Evolutionary conservation across 2,797 vertebrate genomes (phyloP), one percentile per base, ranked within the genome.

Genomic region (Graptemys geographica): DNA sequence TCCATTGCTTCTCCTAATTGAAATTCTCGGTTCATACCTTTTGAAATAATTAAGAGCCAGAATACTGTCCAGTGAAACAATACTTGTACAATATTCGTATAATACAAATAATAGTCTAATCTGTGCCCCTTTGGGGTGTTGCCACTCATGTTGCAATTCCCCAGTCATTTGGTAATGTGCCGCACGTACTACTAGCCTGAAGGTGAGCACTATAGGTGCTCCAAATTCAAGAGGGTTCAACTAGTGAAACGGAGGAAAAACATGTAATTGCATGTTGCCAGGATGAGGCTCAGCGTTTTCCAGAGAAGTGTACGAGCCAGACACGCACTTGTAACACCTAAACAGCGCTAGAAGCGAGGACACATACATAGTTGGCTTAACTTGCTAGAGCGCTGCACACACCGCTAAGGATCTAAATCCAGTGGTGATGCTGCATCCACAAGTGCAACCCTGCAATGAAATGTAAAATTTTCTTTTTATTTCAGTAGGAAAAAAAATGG

Each of bases 1-100:
- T 84, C 86, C 69, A 69, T 83, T 56, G 2, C 83, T 91, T 79
- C 65, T 86, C 53, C 89, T 88, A 86, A 89, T 93, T 89, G 89
- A 78, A 56, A 49, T 84, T 84, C 69, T 84, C 76, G 51, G 78
- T 91, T 65, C 80, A 78, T 91, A 53, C 80, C 80, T 91, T 84
- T 89, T 69, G 41, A 89, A 90, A 89, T n/a, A 69, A 69, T 53
- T 69, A 83, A 65, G 86, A 0, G 0, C 80, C 28, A 52, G 33
- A 91, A 55, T 91, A 78, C n/a, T 83, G 82, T 86, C 33, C 89
- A 62, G 27, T 1, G 4, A 6, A 11, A 8, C 31, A 19, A 69
- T 69, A n/a, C n/a, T 69, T 69, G 33, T 19, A 21, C n/a, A 3
- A n/a, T 37, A 69, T 37, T 69, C 37, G 65, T 69, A 37, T 3